These are phyloP conservation scores for Poeciliopsis turrubarensis DNA, from an alignment of 2,113 vertebrate genomes.

Conservation along the genomic window DNA sequence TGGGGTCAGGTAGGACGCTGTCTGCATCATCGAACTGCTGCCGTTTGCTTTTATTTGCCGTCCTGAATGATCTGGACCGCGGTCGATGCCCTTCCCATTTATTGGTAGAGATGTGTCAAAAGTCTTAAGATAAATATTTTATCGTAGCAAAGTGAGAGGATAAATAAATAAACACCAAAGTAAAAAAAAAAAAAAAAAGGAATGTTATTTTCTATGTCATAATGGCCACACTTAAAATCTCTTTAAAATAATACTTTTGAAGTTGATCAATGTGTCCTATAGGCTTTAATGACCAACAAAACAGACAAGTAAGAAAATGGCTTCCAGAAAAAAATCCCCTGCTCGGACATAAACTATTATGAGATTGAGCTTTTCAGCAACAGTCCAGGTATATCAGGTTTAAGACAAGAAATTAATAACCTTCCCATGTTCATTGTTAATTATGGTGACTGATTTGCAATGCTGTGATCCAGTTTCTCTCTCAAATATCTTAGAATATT, in stretches of 20 bases:
- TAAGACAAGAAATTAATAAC: background rate
- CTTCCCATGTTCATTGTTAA: background rate
- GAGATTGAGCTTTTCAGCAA: background rate
- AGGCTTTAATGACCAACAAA: too few relatives aligned
- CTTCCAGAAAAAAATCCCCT: too few relatives aligned
- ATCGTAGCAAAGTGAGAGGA: background rate
- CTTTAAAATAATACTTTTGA: background rate
- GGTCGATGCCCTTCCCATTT: background rate
- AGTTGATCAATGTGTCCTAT: background rate
- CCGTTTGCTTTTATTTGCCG: background rate
- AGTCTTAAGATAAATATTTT: background rate
- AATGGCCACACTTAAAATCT: background rate
- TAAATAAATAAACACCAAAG: background rate
- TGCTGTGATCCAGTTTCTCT: background rate
- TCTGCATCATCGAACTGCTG: slow-evolving; percentile 2
- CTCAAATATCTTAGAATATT: background rate
- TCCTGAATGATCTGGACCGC: background rate
- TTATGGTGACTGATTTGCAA: background rate
- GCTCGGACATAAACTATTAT: too few relatives aligned
- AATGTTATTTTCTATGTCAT: background rate
- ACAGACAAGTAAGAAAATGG: too few relatives aligned
- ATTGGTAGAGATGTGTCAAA: background rate
- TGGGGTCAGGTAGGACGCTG: slow-evolving; percentile 38
- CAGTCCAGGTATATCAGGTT: background rate
- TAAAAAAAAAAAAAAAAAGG: background rate